Base-by-base conservation (phyloP, 1,140 invertebrate genomes). In the Helicoverpa armigera region DNA sequence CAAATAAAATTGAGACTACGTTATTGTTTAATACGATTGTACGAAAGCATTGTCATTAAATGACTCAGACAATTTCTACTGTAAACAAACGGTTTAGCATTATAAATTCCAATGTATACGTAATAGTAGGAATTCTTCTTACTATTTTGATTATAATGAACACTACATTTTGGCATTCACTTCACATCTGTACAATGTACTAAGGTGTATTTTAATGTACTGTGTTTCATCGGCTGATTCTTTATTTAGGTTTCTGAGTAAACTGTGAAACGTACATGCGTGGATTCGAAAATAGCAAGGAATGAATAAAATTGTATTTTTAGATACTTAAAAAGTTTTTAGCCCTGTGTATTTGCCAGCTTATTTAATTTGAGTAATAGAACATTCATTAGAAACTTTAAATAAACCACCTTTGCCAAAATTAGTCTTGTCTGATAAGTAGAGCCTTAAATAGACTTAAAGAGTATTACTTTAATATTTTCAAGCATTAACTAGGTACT, bases 151-250 rank as follows among this genome's bases (percentile, higher is more conserved):
- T 12, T 23, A 53, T 69, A 53, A 70, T 72, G 18, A 12, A 11
- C 31, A 23, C 10, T 54, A 54, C 23, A 54, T 54, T 43, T 72
- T 72, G 50, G 69, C 69, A 72, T 31, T n/a, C 69, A 13, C 50
- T 43, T 50, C 12, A 23, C 69, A n/a, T 72, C 50, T 51, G 50
- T 13, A 53, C 50, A 72, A 14, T 70, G 69, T 54, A 54, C 14
- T 29, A 4, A 54, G 48, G 48, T 14, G 43, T 72, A 72, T 72
- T 54, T 53, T n/a, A 29, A 54, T 72, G 50, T 54, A 53, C 67
- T 12, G 16, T 23, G 48, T 23, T 70, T 53, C 48, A 13, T 23
- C 53, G n/a, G 48, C 7, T 69, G n/a, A 70, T 29, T 70, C 31
- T 51, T 29, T 53, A 18, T 72, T 53, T 72, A 31, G n/a, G 23